Conservation (phyloP, 2,888 invertebrate species). For the Hoplodrina ambigua region DNA sequence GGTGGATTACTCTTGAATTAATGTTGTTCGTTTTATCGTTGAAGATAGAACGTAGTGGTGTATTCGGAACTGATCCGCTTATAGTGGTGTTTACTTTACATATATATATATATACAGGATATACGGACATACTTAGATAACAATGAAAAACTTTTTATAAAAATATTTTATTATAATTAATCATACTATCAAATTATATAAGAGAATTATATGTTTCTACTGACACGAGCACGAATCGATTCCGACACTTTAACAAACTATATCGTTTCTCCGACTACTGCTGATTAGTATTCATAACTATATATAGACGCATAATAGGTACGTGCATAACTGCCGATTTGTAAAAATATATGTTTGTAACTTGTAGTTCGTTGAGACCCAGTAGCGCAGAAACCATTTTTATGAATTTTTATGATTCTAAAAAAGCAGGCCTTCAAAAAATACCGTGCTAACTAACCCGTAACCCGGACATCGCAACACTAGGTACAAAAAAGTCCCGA, state of each 20-base stretch:
- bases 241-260: too few species aligned
- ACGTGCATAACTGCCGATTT: neutral
- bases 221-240: too few species aligned
- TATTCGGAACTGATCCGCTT: neutral
- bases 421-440: neutral
- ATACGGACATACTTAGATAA: too few species aligned
- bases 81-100: constrained; percentile 1
- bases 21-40: constrained; percentile 22
- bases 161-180: too few species aligned
- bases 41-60: neutral
- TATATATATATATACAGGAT: too few species aligned
- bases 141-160: too few species aligned
- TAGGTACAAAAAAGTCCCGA: constrained; percentile 6
- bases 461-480: neutral
- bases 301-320: neutral
- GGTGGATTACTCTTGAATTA: constrained; percentile 39
- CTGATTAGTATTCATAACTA: neutral
- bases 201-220: too few species aligned
- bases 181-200: too few species aligned
- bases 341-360: neutral
- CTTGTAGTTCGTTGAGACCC: too few species aligned
- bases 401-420: neutral
- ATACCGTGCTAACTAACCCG: neutral
- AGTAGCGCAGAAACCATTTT: neutral
- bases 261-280: too few species aligned